Evolutionary conservation across 1,140 invertebrate genomes (phyloP).

Genomic region (Drosophila sp.): DNA sequence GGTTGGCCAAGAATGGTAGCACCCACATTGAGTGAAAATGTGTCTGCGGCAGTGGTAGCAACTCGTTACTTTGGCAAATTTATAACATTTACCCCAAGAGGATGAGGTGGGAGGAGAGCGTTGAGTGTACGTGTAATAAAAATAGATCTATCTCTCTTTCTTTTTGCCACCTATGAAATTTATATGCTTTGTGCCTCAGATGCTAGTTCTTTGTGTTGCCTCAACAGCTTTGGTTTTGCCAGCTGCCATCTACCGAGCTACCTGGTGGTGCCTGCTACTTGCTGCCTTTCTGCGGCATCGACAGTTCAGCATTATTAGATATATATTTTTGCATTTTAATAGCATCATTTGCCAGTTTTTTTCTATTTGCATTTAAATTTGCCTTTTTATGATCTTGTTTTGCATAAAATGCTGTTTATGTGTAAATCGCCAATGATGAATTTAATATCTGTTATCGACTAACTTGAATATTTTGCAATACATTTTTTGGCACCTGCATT

Average conservation of each 20-base stretch:
- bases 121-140: conserved; percentile 6
- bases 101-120: not conserved
- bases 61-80: conserved; percentile 42
- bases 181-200: conserved; percentile 6
- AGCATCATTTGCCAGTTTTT: conserved; percentile 64
- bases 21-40: conserved; percentile 31
- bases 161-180: conserved; percentile 17
- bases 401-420: conserved; percentile 56
- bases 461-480: not conserved
- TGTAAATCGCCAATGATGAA: conserved; percentile 30
- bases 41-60: conserved; percentile 27
- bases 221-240: conserved; percentile 2
- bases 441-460: not conserved
- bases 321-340: conserved; percentile 72
- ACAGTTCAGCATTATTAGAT: conserved; percentile 31
- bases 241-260: not conserved
- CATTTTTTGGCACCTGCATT: conserved; percentile 27
- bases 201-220: conserved; percentile 9
- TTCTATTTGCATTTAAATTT: conserved; percentile 72
- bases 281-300: not conserved
- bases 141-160: conserved; percentile 21
- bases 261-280: not conserved
- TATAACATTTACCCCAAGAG: conserved; percentile 29
- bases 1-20: not conserved
- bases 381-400: conserved; percentile 40